Evolutionary conservation across 2,113 vertebrate species (phyloP), one percentile per base, ranked within the genome.

Genomic region (Paedocypris sp.): DNA sequence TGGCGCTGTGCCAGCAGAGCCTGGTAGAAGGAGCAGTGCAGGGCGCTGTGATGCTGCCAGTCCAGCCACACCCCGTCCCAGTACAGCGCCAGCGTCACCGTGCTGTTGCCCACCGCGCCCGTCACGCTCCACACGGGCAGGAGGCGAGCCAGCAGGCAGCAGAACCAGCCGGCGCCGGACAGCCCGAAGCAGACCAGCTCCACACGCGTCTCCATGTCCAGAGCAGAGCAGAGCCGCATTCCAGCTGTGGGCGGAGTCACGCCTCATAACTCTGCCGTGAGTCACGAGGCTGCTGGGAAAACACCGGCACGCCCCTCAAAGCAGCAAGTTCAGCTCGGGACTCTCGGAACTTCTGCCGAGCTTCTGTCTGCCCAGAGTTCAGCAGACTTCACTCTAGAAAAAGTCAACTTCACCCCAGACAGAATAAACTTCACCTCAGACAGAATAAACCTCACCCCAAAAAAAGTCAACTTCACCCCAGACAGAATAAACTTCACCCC

Each of bases 51-150:
- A 48, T 91, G 60, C 64, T 91, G 80, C 75, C 93, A 97, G 57
- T 87, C 85, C 84, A 94, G 85, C 92, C 94, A 97, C 48, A 94
- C 80, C 16, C 92, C 91, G 36, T 94, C 91, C 91, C 91, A 95
- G 69, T 87, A 83, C 46, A 75, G 83, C 32, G 92, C 89, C 32
- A 93, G 87, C 1, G 87, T 80, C 0, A 90, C 82, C 1, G 91
- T 90, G 67, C 77, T 80, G 79, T 80, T 88, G 63, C 80, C 69
- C 53, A 84, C 9, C 2, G 72, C 70, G 38, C 85, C 84, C 2
- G 87, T 90, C 19, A 94, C 90, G 48, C 72, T 87, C 93, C 93
- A 94, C 68, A 93, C 83, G 7, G 91, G 85, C 83, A 93, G 82
- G 65, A 83, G 82, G 3, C 87, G 88, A 4, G 87, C 85, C 2